Base-by-base conservation (phyloP, 1,140 invertebrate genomes). In the Trichoplusia ni region DNA sequence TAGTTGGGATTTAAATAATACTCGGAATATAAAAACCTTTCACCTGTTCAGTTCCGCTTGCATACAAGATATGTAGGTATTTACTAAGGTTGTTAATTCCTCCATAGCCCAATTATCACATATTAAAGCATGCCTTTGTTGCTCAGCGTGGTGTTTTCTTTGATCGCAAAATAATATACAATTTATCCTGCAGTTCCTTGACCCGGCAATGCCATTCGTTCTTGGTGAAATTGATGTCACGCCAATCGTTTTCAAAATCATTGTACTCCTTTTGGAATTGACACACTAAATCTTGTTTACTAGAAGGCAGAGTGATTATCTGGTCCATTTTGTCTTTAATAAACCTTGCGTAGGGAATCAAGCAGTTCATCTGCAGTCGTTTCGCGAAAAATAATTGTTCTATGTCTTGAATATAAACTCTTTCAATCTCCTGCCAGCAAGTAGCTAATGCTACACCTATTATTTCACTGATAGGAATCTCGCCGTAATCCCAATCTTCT, bases 11-110 rank as follows among this genome's bases (percentile, higher is more conserved):
- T 23, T 1, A 13, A 11, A 14, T 21, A 7, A 9, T 23, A 11
- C 8, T 4, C 8, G 3, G 1, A 7, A 9, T 6, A 1, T 18
- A 9, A 18, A 9, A 6, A 19, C 14, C 0, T 1, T 9, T 44
- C 42, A 92, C 78, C 93, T 84, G 68, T 93, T 92, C 13, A 93
- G 46, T 81, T 94, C 93, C 4, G 89, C 71, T 69, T 94, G 93
- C 71, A 93, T 78, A 19, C 90, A 88, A 9, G 83, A 90, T 13
- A 92, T 81, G 59, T 91, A 93, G 19, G 91, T 85, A 68, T 94
- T 93, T 1, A 79, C 76, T 29, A 94, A 79, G 23, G 89, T 74
- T n/a, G 86, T 81, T 0, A 92, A 65, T 67, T 93, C 91, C 37
- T 79, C 79, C 19, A 89, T 69, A 0, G 86, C 67, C 93, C 93